Evolutionary conservation across 2,888 invertebrate species (phyloP).

Genomic region (Dolichopus griseipennis): DNA sequence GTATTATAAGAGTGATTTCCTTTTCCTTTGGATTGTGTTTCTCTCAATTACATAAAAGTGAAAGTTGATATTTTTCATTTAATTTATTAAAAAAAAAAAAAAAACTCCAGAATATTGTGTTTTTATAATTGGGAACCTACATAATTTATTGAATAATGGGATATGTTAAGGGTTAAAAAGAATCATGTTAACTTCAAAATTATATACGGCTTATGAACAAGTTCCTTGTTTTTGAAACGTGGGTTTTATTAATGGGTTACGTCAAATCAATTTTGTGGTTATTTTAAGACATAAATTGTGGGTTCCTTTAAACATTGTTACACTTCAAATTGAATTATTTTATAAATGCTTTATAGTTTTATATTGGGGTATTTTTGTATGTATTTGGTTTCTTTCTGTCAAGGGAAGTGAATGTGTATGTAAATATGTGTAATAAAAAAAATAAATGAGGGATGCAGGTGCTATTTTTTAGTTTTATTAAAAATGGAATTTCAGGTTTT

Average conservation of each 20-base stretch:
- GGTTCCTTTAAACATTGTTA: neutral
- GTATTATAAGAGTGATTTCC: neutral
- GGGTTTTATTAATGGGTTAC: neutral
- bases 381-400: too few species aligned
- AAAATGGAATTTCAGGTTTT: too few species aligned
- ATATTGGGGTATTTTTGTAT: too few species aligned
- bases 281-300: neutral
- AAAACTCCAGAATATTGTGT: too few species aligned
- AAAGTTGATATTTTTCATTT: neutral
- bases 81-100: neutral
- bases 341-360: too few species aligned
- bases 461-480: too few species aligned
- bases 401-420: too few species aligned
- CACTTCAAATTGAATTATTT: neutral
- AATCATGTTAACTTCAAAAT: neutral
- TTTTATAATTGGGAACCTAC: too few species aligned
- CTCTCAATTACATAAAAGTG: neutral
- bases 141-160: too few species aligned
- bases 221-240: neutral
- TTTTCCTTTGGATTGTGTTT: neutral
- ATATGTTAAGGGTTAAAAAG: slow-evolving; percentile 2
- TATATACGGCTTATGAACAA: too few species aligned
- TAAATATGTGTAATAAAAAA: too few species aligned
- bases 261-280: slow-evolving; percentile 1
- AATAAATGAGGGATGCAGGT: too few species aligned